These are phyloP conservation scores for Stegophylla sp. DNA, from an alignment of 2,888 invertebrate genomes.

Conservation along the genomic window DNA sequence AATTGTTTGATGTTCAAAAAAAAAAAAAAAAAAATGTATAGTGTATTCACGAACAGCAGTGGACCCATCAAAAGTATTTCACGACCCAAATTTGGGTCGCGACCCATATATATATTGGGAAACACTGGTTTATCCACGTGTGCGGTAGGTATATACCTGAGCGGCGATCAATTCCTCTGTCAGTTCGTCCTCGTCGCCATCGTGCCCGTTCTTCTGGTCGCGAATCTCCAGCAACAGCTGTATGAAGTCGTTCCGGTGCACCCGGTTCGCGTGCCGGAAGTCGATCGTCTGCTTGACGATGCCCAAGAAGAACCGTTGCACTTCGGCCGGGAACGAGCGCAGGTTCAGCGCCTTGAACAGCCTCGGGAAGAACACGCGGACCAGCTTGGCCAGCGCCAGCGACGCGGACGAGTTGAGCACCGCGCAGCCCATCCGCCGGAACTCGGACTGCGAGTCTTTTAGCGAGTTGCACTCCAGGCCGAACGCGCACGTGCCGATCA, in stretches of 20 bases:
- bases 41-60: no score
- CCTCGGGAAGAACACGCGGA: slow-evolving; percentile 61
- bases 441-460: slow-evolving; percentile 65
- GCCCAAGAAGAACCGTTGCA: slow-evolving; percentile 62
- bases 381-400: slow-evolving; percentile 62
- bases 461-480: slow-evolving; percentile 67
- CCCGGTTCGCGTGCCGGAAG: slow-evolving; percentile 62
- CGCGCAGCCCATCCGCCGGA: slow-evolving; percentile 64
- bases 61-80: no score
- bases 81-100: no score
- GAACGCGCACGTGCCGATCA: slow-evolving; percentile 67
- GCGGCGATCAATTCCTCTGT: slow-evolving; percentile 68
- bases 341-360: slow-evolving; percentile 61
- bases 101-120: no score
- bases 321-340: slow-evolving; percentile 61
- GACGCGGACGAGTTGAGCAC: slow-evolving; percentile 64
- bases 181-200: slow-evolving; percentile 63
- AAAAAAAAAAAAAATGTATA: no score
- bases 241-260: slow-evolving; percentile 63
- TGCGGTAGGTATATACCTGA: slow-evolving; percentile 22
- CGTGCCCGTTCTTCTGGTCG: slow-evolving; percentile 30
- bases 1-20: no score
- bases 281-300: slow-evolving; percentile 63
- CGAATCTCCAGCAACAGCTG: slow-evolving; percentile 58
- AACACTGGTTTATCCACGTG: not conserved